Evolutionary conservation across 1,140 invertebrate species (phyloP), one percentile per base, ranked within the genome.

Genomic region (Megalonaias nervosa): DNA sequence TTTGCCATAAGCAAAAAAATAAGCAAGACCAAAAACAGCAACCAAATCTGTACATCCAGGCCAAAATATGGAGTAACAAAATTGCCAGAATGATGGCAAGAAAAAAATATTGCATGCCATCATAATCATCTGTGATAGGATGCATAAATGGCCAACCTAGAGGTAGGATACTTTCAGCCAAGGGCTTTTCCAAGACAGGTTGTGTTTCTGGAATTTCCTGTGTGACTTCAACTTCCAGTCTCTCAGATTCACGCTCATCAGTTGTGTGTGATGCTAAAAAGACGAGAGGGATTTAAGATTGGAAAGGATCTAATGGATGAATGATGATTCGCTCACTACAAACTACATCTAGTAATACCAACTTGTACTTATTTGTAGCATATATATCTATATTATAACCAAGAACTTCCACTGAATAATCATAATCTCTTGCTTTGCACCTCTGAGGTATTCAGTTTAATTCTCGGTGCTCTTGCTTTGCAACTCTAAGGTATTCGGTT

Each of bases 231-330:
- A 73, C 76, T 60, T 62, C 69, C 38, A 71, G 73, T 31, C 73
- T 68, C 58, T 84, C 84, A 73, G 81, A 75, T 82, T 85, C 85
- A 85, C 84, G 81, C 75, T 85, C 86, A 73, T 82, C 83, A 82
- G 80, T 74, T 78, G 67, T 82, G 26, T 81, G 77, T 70, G 81
- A 77, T 78, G 75, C 85, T 86, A 86, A 65, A 86, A 86, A 58
- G 38, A 48, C 11, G 38, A 48, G 38, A 48, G 38, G 38, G 38
- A 48, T 48, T 48, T 48, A 48, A 48, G 2, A 48, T 48, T 48
- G 38, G 38, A 48, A 48, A 48, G 38, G 6, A 48, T 48, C 38
- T 5, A 48, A 48, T 48, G 38, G 38, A 31, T 48, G 6, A 9
- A 48, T 48, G 38, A 48, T 48, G 38, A 48, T 48, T 11, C 1